These are phyloP conservation scores for Himalopsyche japonica DNA, from an alignment of 2,888 invertebrate species.

Conservation along the genomic window DNA sequence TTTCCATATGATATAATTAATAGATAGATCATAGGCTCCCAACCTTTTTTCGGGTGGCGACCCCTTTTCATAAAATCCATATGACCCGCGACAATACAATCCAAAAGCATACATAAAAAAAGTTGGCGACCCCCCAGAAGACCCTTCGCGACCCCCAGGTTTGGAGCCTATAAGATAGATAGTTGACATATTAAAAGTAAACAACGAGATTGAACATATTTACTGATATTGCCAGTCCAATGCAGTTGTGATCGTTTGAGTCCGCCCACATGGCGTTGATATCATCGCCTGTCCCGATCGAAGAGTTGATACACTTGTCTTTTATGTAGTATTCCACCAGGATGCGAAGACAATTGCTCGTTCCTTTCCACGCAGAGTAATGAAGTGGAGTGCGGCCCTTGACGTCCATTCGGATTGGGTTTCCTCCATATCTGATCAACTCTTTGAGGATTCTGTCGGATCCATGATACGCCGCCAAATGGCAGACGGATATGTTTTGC, in stretches of 20 bases:
- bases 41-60: too few species aligned
- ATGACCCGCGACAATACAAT: too few species aligned
- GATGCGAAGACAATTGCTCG: not conserved
- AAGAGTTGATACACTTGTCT: not conserved
- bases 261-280: not conserved
- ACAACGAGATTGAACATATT: not conserved
- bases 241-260: not conserved
- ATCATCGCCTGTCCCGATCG: not conserved
- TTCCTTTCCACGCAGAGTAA: not conserved
- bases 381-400: not conserved
- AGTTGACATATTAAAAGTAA: too few species aligned
- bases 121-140: too few species aligned
- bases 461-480: not conserved
- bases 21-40: too few species aligned
- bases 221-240: not conserved
- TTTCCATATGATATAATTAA: too few species aligned
- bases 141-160: too few species aligned
- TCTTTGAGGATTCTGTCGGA: not conserved
- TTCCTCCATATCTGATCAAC: not conserved
- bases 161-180: too few species aligned
- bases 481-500: not conserved
- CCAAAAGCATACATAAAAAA: too few species aligned
- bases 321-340: not conserved
- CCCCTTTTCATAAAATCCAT: too few species aligned
- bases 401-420: not conserved